A percentile compares a stretch with the other conserved stretches of the same genome.
phyloP scores from a whole-genome alignment of 2,888 invertebrate genomes.

The Sphaerophoria taeniata region DNA sequence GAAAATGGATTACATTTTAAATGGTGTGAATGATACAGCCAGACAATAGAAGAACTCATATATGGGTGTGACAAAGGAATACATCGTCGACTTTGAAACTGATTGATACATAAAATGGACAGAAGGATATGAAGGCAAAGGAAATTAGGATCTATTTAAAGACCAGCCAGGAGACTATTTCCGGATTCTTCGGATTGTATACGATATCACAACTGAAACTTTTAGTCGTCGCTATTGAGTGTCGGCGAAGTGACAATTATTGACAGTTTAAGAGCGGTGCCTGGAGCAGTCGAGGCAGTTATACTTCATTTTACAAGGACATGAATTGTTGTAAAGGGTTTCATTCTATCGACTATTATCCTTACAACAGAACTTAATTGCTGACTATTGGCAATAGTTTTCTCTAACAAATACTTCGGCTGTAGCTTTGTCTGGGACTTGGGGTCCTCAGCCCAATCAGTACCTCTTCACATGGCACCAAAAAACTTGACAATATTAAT shows the following conservation, averaged over 20 bases:
- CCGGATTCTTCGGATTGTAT: not conserved
- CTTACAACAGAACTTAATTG: too few relatives aligned
- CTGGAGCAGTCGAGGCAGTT: too few relatives aligned
- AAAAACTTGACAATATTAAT: not conserved
- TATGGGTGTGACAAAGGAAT: slow-evolving; percentile 7
- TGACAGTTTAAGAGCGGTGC: too few relatives aligned
- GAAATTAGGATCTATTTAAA: slow-evolving; percentile 72
- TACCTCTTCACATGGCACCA: not conserved
- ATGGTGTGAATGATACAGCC: not conserved
- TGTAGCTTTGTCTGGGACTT: not conserved
- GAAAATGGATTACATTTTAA: not conserved
- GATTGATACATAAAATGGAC: too few relatives aligned
- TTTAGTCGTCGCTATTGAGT: not conserved
- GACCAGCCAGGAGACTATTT: slow-evolving; percentile 6
- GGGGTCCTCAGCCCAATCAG: not conserved
- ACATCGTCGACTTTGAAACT: too few relatives aligned
- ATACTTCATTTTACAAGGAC: too few relatives aligned
- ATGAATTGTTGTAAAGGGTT: too few relatives aligned
- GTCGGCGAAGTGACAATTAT: too few relatives aligned
- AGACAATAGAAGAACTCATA: slow-evolving; percentile 4
- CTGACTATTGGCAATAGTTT: too few relatives aligned
- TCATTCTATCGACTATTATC: too few relatives aligned
- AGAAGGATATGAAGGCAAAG: slow-evolving; percentile 21
- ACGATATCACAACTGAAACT: slow-evolving; percentile 27
- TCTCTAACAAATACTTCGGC: too few relatives aligned